Conservation (phyloP, 2,797 vertebrate species). For the Rhyacichthys aspro region DNA sequence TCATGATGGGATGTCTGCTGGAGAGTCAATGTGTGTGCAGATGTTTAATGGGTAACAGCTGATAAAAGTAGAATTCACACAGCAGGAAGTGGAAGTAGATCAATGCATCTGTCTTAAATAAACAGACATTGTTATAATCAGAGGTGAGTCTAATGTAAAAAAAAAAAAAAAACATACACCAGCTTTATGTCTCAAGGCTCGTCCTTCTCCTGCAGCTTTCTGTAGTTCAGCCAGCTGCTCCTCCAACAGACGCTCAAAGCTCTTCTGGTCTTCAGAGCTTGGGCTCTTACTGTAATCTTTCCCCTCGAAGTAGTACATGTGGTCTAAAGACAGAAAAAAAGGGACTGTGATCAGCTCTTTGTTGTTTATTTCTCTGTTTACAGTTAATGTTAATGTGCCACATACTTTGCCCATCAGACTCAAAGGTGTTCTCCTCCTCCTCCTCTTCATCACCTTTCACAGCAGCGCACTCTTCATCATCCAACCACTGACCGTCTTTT, state of each 20-base stretch:
- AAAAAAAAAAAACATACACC: too few relatives aligned
- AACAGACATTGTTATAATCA: too few relatives aligned
- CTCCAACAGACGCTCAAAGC: constrained; percentile 83
- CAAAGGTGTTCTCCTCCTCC: constrained; percentile 38
- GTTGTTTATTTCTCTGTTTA: background rate
- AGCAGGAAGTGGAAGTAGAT: too few relatives aligned
- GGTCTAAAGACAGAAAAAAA: constrained; percentile 65
- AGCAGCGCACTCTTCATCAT: constrained; percentile 54
- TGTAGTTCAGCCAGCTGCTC: constrained; percentile 77
- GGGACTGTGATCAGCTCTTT: background rate
- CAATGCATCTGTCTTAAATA: too few relatives aligned
- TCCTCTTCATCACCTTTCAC: constrained; percentile 50
- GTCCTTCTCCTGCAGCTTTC: constrained; percentile 74
- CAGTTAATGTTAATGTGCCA: background rate
- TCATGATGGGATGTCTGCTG: background rate
- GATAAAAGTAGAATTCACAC: too few relatives aligned
- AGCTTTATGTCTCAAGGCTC: constrained; percentile 83
- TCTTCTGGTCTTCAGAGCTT: constrained; percentile 84
- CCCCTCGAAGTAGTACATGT: constrained; percentile 95
- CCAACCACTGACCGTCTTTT: constrained; percentile 80
- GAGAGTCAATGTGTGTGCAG: background rate
- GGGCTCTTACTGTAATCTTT: constrained; percentile 93
- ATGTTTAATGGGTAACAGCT: too few relatives aligned
- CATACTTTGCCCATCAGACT: constrained; percentile 66
- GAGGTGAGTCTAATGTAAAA: too few relatives aligned